Conservation (phyloP, 2,888 invertebrate species). For the Cephalotes varians region DNA sequence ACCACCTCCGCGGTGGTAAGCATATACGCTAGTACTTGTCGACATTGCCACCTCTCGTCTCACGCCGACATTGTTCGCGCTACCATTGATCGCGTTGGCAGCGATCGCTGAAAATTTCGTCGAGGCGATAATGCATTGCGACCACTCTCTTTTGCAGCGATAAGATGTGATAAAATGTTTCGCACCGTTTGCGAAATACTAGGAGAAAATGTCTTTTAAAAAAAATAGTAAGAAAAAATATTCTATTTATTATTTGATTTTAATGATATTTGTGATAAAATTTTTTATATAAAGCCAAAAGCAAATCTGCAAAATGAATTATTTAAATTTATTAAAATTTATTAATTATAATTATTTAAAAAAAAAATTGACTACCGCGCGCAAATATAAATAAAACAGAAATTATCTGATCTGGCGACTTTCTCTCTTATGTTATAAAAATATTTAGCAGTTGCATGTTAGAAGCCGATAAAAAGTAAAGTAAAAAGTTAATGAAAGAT, state of each 20-base stretch:
- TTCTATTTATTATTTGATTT: too few relatives aligned
- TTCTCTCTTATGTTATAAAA: neutral
- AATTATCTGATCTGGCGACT: neutral
- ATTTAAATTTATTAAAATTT: neutral
- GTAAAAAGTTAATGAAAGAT: neutral
- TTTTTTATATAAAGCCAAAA: too few relatives aligned
- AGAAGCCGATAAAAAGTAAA: neutral
- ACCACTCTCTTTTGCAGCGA: slow-evolving; percentile 12
- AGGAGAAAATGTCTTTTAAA: too few relatives aligned
- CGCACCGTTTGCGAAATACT: too few relatives aligned
- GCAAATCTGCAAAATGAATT: neutral
- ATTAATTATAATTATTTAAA: neutral
- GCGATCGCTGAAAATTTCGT: slow-evolving; percentile 51
- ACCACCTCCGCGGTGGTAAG: slow-evolving; percentile 74
- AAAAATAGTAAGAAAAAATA: too few relatives aligned
- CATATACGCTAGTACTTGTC: slow-evolving; percentile 60
- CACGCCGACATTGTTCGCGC: slow-evolving; percentile 51
- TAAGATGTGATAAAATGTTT: neutral
- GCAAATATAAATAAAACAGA: neutral
- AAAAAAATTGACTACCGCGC: neutral
- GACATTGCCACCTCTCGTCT: slow-evolving; percentile 69
- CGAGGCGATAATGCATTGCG: slow-evolving; percentile 42
- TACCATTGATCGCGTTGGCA: slow-evolving; percentile 61
- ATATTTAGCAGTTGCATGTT: neutral
- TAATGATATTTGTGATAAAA: too few relatives aligned